Evolutionary conservation across 1,140 invertebrate species (phyloP).

Genomic region (Lerema accius): DNA sequence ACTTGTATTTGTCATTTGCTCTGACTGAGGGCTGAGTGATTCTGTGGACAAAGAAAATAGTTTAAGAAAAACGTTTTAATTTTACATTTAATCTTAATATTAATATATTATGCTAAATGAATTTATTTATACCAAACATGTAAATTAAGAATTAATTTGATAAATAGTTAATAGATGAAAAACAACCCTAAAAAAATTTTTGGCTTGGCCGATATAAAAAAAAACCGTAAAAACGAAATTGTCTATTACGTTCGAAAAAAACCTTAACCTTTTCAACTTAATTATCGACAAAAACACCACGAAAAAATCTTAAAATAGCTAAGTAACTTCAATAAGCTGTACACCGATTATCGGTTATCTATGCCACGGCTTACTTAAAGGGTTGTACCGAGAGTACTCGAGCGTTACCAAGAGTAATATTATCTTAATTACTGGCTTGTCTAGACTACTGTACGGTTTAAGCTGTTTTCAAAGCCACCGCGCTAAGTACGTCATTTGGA

Average conservation of each 20-base stretch:
- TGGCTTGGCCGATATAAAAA: too few species aligned
- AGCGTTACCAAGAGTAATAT: conserved; percentile 41
- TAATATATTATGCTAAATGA: too few species aligned
- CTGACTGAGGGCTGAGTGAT: conserved; percentile 70
- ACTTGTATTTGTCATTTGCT: conserved; percentile 65
- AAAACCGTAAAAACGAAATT: too few species aligned
- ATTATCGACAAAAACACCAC: too few species aligned
- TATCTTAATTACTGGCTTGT: conserved; percentile 68
- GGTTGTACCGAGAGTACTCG: conserved; percentile 66
- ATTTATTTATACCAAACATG: too few species aligned
- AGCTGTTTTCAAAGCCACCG: conserved; percentile 16
- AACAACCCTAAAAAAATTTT: too few species aligned
- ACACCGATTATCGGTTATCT: conserved; percentile 56
- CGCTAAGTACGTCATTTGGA: conserved; percentile 2
- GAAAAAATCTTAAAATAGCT: conserved; percentile 20
- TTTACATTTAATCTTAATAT: too few species aligned
- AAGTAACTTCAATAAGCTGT: conserved; percentile 10
- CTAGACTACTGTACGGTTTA: conserved; percentile 49
- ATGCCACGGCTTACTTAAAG: conserved; percentile 48
- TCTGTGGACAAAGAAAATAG: conserved; percentile 66
- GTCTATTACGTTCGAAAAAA: too few species aligned
- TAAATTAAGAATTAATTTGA: too few species aligned
- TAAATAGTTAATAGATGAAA: too few species aligned
- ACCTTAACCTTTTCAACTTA: too few species aligned
- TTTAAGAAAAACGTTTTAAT: too few species aligned